Evolutionary conservation across 2,888 invertebrate genomes (phyloP).

Genomic region (Dysmachus trigonus): DNA sequence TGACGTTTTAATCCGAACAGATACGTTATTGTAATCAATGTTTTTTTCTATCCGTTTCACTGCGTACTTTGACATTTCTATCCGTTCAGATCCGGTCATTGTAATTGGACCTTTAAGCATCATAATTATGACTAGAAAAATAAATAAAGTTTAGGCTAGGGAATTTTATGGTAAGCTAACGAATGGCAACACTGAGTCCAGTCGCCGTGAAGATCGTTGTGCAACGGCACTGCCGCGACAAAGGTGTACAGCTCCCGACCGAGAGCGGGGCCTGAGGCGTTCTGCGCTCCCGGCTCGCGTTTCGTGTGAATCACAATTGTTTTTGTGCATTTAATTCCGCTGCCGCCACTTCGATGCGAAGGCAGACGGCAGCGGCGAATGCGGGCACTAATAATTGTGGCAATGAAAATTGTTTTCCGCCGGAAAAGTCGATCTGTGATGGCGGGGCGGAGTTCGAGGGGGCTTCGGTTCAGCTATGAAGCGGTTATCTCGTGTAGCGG

Average conservation of each 20-base stretch:
- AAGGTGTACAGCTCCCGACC: constrained; percentile 17
- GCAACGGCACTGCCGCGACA: constrained; percentile 6
- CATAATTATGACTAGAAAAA: not conserved
- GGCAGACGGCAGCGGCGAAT: not conserved
- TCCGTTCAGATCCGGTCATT: no score
- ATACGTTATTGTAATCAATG: no score
- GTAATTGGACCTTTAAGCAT: no score
- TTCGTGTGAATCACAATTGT: constrained; percentile 38
- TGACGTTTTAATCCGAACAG: no score
- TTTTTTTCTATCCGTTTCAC: no score
- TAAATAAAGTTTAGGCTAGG: not conserved
- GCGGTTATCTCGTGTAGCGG: not conserved
- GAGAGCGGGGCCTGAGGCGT: not conserved
- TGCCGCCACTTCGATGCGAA: not conserved
- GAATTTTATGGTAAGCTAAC: not conserved
- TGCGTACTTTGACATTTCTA: no score
- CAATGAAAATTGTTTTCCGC: constrained; percentile 29
- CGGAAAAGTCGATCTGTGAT: constrained; percentile 12
- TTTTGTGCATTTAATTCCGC: constrained; percentile 29
- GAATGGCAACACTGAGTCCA: not conserved
- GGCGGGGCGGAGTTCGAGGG: not conserved
- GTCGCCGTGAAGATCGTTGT: constrained; percentile 1
- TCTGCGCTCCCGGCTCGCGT: not conserved
- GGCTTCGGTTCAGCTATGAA: not conserved
- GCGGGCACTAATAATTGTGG: constrained; percentile 2